phyloP scores from a whole-genome alignment of 2,888 invertebrate genomes.

The Scaeva pyrastri region DNA sequence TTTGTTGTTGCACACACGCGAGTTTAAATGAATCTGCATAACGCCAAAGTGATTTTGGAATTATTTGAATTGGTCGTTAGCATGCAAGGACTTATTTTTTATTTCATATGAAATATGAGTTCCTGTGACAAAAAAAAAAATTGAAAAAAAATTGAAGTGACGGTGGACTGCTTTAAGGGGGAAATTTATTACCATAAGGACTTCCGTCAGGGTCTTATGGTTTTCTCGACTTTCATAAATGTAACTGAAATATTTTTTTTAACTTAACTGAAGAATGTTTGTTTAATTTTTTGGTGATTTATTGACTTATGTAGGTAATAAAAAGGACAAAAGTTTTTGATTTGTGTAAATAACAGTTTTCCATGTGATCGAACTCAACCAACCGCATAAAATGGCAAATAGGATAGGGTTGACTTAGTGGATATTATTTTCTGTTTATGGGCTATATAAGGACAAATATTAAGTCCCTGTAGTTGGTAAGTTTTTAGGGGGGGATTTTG shows the following conservation, averaged over 20 bases:
- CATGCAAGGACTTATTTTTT: conserved; percentile 41
- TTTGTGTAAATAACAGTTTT: background rate
- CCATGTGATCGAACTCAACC: background rate
- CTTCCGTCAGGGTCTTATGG: conserved; percentile 50
- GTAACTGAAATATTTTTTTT: no score
- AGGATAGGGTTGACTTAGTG: background rate
- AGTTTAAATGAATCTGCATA: conserved; percentile 66
- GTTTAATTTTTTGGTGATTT: conserved; percentile 18
- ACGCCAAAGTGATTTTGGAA: conserved; percentile 62
- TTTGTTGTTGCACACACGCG: conserved; percentile 54
- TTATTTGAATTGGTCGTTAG: conserved; percentile 59
- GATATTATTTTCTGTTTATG: no score
- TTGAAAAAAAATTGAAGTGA: no score
- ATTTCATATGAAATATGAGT: conserved; percentile 19
- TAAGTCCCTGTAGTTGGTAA: no score
- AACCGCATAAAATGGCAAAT: background rate
- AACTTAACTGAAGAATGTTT: conserved; percentile 30
- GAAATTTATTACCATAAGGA: conserved; percentile 56
- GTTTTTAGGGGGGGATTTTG: no score
- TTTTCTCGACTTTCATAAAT: background rate
- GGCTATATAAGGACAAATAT: no score
- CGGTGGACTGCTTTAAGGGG: conserved; percentile 26
- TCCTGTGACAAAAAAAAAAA: no score
- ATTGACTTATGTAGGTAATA: background rate
- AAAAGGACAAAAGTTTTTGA: background rate